phyloP scores from a whole-genome alignment of 30 jellyfish, hydroid and myxozoan genomes.

The Haliclystus octoradiatus region DNA sequence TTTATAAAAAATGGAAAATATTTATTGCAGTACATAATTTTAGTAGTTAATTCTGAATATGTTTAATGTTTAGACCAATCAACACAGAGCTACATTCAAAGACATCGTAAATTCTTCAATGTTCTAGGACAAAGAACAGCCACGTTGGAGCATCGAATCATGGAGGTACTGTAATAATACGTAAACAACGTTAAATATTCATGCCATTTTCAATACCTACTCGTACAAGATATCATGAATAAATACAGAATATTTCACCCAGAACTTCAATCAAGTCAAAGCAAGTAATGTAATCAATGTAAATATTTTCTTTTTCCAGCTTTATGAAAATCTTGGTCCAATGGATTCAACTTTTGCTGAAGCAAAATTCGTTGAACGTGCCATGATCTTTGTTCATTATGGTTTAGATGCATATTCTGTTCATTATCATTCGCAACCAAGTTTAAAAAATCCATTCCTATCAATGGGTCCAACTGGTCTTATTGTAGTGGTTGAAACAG shows the following conservation, averaged over 20 bases:
- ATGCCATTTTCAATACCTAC: no score
- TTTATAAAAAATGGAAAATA: no score
- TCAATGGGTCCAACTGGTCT: constrained; percentile 69
- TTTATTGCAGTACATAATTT: no score
- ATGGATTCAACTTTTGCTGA: constrained; percentile 59
- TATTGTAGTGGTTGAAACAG: constrained; percentile 33
- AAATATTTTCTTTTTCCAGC: constrained; percentile 16
- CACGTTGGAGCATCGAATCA: constrained; percentile 46
- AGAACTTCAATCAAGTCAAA: no score
- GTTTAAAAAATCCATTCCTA: constrained; percentile 25
- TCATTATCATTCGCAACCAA: constrained; percentile 80
- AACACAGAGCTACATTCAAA: constrained; percentile 46
- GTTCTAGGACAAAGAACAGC: constrained; percentile 64
- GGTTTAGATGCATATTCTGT: constrained; percentile 64
- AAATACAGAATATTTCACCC: no score
- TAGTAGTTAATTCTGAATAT: no score
- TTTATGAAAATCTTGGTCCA: constrained; percentile 42
- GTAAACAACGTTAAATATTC: no score
- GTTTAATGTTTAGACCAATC: no score
- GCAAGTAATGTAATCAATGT: no score
- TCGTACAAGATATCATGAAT: no score
- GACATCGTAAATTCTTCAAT: constrained; percentile 67
- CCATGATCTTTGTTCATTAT: constrained; percentile 34
- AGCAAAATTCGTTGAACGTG: constrained; percentile 47
- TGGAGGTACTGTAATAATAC: no score